Evolutionary conservation across 2,888 invertebrate species (phyloP).

Genomic region (Watsonalla binaria): DNA sequence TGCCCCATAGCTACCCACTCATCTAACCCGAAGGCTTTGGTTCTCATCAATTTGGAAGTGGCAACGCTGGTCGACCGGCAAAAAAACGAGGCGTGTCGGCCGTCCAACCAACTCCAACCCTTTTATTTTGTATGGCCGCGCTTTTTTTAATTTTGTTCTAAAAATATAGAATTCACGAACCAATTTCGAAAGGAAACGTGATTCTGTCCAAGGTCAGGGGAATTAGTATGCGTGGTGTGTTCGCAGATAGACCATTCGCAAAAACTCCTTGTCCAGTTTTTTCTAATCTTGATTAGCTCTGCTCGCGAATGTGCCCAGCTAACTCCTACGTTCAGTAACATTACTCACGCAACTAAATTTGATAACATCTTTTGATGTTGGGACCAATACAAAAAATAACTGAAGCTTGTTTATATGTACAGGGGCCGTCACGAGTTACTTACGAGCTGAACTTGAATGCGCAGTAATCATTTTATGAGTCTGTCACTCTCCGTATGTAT

Average conservation of each 20-base stretch:
- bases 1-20: constrained; percentile 20
- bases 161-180: constrained; percentile 76
- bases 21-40: constrained; percentile 30
- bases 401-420: too few species aligned
- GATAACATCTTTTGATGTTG: neutral
- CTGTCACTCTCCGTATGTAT: too few species aligned
- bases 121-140: constrained; percentile 63
- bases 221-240: constrained; percentile 74
- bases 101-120: constrained; percentile 40
- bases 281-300: constrained; percentile 63
- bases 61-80: constrained; percentile 58
- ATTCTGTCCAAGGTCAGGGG: constrained; percentile 70
- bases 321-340: neutral
- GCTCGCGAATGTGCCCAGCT: constrained; percentile 23
- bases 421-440: too few species aligned
- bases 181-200: constrained; percentile 79
- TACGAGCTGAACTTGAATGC: too few species aligned
- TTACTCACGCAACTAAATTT: neutral
- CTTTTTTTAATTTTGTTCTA: constrained; percentile 75
- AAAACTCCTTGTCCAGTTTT: constrained; percentile 59
- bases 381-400: neutral
- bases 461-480: too few species aligned
- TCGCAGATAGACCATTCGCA: constrained; percentile 70
- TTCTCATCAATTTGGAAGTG: constrained; percentile 48
- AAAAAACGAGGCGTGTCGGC: constrained; percentile 22